Evolutionary conservation across 2,888 invertebrate genomes (phyloP).

Genomic region (Agrotis exclamationis): DNA sequence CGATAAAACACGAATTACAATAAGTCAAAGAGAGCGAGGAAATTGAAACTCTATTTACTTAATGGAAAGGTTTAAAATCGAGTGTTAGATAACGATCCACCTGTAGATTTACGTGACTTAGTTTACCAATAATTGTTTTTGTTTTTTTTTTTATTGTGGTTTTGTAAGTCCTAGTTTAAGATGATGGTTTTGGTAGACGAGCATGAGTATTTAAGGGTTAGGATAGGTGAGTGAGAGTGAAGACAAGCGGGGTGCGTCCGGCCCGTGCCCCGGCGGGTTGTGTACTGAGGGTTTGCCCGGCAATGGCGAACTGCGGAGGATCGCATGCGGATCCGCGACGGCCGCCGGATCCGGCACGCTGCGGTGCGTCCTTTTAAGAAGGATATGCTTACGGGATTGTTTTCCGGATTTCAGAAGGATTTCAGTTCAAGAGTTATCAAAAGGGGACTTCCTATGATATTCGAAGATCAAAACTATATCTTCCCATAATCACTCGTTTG

Average conservation of each 20-base stretch:
- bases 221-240: slow-evolving; percentile 54
- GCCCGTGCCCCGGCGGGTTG: slow-evolving; percentile 58
- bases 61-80: slow-evolving; percentile 61
- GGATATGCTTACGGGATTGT: slow-evolving; percentile 27
- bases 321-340: slow-evolving; percentile 46
- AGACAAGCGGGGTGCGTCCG: slow-evolving; percentile 52
- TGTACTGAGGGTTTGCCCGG: slow-evolving; percentile 58
- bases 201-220: slow-evolving; percentile 49
- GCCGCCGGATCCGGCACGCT: slow-evolving; percentile 17
- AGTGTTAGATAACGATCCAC: slow-evolving; percentile 62
- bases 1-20: slow-evolving; percentile 50
- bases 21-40: slow-evolving; percentile 55
- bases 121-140: slow-evolving; percentile 35
- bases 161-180: slow-evolving; percentile 30
- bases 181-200: slow-evolving; percentile 43
- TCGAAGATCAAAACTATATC: too few species aligned
- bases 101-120: slow-evolving; percentile 68
- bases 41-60: slow-evolving; percentile 64
- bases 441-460: too few species aligned
- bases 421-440: too few species aligned
- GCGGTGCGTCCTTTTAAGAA: slow-evolving; percentile 38
- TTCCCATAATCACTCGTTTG: too few species aligned
- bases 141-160: slow-evolving; percentile 30
- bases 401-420: too few species aligned
- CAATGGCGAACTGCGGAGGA: slow-evolving; percentile 57